These are phyloP conservation scores for Melinaea marsaeus DNA, from an alignment of 2,888 invertebrate species.

Conservation along the genomic window DNA sequence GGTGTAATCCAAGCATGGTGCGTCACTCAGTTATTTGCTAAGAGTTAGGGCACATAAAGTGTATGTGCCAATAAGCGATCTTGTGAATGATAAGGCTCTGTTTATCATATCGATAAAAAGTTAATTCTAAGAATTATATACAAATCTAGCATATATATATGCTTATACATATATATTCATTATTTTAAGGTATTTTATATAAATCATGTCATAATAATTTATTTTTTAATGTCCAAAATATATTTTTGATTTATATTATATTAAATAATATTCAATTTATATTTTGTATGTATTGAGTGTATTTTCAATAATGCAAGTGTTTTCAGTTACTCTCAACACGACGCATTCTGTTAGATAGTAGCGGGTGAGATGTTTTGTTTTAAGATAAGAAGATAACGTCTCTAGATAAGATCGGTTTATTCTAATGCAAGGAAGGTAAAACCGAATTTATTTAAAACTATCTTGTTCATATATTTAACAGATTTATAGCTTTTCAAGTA, in stretches of 20 bases:
- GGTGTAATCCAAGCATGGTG: constrained; percentile 29
- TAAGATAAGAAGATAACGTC: constrained; percentile 26
- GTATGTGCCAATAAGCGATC: constrained; percentile 43
- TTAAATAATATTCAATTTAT: too few relatives aligned
- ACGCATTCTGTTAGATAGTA: constrained; percentile 13
- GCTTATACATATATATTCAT: too few relatives aligned
- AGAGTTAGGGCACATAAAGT: constrained; percentile 47
- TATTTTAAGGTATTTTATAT: too few relatives aligned
- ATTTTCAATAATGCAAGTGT: neutral
- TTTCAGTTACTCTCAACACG: neutral
- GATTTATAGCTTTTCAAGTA: neutral
- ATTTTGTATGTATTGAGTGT: too few relatives aligned
- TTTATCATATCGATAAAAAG: neutral
- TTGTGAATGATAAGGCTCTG: constrained; percentile 29
- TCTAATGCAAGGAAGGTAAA: constrained; percentile 5
- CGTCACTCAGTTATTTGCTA: constrained; percentile 38
- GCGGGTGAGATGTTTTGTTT: constrained; percentile 24
- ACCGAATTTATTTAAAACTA: constrained; percentile 1
- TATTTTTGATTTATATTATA: too few relatives aligned
- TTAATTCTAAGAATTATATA: too few relatives aligned
- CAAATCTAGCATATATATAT: too few relatives aligned
- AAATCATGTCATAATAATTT: too few relatives aligned
- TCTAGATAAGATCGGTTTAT: constrained; percentile 20
- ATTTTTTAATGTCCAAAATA: too few relatives aligned
- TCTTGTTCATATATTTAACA: neutral